Evolutionary conservation across 2,113 vertebrate genomes (phyloP).

Genomic region (Chaetodon trifascialis): DNA sequence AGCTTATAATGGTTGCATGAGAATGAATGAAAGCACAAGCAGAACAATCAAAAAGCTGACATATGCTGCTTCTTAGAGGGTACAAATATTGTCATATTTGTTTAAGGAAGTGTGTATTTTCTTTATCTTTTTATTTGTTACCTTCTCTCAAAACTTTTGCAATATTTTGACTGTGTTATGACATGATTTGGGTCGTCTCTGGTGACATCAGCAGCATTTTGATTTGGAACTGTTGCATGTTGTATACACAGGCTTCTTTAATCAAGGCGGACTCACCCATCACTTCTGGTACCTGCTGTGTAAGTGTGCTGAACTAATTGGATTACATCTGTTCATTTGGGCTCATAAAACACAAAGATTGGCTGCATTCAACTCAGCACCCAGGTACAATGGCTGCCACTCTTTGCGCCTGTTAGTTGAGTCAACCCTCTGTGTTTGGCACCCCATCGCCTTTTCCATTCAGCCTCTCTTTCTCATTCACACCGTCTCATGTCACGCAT

Average conservation of each 20-base stretch:
- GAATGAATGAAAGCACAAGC: conserved; percentile 21
- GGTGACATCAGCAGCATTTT: not conserved
- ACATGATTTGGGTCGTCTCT: not conserved
- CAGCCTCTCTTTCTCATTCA: too few species aligned
- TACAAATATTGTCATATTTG: not conserved
- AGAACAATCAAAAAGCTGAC: not conserved
- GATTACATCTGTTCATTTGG: not conserved
- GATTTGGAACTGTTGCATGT: not conserved
- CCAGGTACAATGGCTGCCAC: not conserved
- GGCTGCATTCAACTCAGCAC: not conserved
- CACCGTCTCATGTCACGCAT: too few species aligned
- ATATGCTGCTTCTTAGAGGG: not conserved
- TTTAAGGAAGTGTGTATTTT: not conserved
- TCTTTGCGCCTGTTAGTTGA: not conserved
- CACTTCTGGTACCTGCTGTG: not conserved
- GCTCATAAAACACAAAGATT: not conserved
- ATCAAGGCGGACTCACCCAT: not conserved
- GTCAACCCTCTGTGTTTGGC: too few species aligned
- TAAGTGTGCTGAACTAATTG: not conserved
- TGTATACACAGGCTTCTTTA: not conserved
- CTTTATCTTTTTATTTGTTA: not conserved
- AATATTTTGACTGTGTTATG: not conserved
- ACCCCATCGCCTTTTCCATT: too few species aligned
- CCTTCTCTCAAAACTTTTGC: not conserved
- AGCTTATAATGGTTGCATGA: conserved; percentile 22